Evolutionary conservation across 2,797 vertebrate genomes (phyloP).

Genomic region (Poeciliopsis infans): DNA sequence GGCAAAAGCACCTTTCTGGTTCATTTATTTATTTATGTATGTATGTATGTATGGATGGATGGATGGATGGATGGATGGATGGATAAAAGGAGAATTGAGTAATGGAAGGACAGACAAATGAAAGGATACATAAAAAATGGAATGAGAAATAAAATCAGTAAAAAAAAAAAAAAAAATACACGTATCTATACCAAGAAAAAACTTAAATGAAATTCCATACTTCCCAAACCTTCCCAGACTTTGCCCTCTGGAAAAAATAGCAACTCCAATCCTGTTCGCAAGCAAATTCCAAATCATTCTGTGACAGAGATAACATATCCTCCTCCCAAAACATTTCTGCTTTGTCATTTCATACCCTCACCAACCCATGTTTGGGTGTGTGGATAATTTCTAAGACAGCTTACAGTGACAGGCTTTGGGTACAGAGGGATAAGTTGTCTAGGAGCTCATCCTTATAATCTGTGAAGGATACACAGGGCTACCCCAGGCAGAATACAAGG

Average conservation of each 20-base stretch:
- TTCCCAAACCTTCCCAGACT: not conserved
- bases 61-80: not conserved
- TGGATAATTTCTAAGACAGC: slow-evolving; percentile 76
- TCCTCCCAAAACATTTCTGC: slow-evolving; percentile 71
- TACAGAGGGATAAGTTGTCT: slow-evolving; percentile 73
- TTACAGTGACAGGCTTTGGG: slow-evolving; percentile 75
- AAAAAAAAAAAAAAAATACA: not conserved
- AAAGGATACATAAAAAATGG: not conserved
- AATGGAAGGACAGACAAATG: not conserved
- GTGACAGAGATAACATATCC: slow-evolving; percentile 67
- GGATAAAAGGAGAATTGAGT: not conserved
- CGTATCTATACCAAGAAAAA: not conserved
- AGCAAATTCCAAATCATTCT: slow-evolving; percentile 50
- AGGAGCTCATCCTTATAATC: slow-evolving; percentile 77
- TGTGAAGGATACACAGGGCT: slow-evolving; percentile 76
- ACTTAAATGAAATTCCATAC: not conserved
- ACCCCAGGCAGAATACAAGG: slow-evolving; percentile 71
- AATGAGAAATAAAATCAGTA: not conserved
- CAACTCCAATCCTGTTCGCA: slow-evolving; percentile 65
- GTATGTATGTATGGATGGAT: not conserved
- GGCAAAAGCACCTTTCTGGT: not conserved
- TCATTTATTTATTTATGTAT: no score
- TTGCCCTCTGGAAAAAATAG: not conserved
- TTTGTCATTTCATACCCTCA: slow-evolving; percentile 74
- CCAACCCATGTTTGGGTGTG: slow-evolving; percentile 66